These are phyloP conservation scores for Trachythela sp. DNA, from an alignment of 64 coral and sea anemone genomes.

Conservation along the genomic window DNA sequence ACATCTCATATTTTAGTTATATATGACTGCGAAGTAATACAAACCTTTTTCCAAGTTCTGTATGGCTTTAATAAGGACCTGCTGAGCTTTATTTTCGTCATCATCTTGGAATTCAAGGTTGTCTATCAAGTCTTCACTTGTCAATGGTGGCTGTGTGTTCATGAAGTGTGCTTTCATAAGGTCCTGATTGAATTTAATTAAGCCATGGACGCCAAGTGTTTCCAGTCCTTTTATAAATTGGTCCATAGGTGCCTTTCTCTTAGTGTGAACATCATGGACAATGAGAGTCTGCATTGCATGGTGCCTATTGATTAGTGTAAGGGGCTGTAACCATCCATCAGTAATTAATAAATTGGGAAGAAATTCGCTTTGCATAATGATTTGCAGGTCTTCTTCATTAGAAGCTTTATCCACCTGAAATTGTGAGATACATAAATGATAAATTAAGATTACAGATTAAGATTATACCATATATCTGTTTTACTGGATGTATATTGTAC, in stretches of 20 bases:
- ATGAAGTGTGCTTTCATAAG: not conserved
- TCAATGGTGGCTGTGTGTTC: not conserved
- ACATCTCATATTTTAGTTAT: not conserved
- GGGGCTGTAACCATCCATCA: not conserved
- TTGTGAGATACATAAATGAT: not conserved
- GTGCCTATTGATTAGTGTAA: not conserved
- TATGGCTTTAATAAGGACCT: not conserved
- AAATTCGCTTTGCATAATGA: not conserved
- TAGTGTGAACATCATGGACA: not conserved
- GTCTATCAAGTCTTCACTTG: not conserved
- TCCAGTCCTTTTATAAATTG: slow-evolving; percentile 1
- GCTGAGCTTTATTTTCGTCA: not conserved
- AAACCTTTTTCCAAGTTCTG: not conserved
- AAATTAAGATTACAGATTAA: not conserved
- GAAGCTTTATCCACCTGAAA: not conserved
- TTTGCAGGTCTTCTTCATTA: not conserved
- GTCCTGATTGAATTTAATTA: not conserved
- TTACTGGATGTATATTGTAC: no score
- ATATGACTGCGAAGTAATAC: not conserved
- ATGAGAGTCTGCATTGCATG: not conserved
- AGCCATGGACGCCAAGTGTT: not conserved
- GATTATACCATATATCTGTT: not conserved
- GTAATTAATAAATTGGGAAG: not conserved
- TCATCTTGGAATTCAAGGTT: not conserved
- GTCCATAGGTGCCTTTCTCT: not conserved